A percentile compares a stretch with the other conserved stretches of the same genome.
phyloP scores from a whole-genome alignment of 1,140 invertebrate genomes.

The Drosophila gunungcola region DNA sequence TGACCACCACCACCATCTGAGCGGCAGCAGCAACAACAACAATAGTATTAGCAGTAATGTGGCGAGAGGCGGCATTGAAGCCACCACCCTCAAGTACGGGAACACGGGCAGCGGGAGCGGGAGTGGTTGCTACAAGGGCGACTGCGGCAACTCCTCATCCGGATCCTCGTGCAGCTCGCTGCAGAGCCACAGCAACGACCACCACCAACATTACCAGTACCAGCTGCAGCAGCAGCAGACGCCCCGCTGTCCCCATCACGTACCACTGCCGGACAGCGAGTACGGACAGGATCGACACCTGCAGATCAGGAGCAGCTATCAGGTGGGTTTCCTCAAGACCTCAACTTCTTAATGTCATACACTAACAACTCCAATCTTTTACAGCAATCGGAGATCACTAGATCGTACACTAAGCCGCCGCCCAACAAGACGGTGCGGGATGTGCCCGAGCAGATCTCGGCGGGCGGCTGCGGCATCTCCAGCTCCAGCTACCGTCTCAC shows the following conservation, averaged over 20 bases:
- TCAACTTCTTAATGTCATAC: background rate
- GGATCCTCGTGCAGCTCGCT: slow-evolving; percentile 65
- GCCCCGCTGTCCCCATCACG: slow-evolving; percentile 87
- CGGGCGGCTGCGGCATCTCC: slow-evolving; percentile 52
- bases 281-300: slow-evolving; percentile 87
- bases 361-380: background rate
- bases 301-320: slow-evolving; percentile 87
- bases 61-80: slow-evolving; percentile 76
- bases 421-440: slow-evolving; percentile 84
- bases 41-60: slow-evolving; percentile 78
- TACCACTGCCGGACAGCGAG: slow-evolving; percentile 87
- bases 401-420: slow-evolving; percentile 84
- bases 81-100: slow-evolving; percentile 77
- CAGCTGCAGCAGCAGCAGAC: slow-evolving; percentile 84
- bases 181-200: slow-evolving; percentile 77
- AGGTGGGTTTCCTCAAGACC: slow-evolving; percentile 75
- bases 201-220: slow-evolving; percentile 83
- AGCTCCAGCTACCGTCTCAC: slow-evolving; percentile 70
- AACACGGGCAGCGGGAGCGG: slow-evolving; percentile 75
- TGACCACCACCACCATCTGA: slow-evolving; percentile 30
- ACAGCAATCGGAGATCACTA: slow-evolving; percentile 83
- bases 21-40: slow-evolving; percentile 55
- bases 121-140: slow-evolving; percentile 41
- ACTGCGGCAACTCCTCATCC: slow-evolving; percentile 48
- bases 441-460: slow-evolving; percentile 77